A percentile compares a stretch with the other conserved stretches of the same genome.
These are phyloP conservation scores for Percopsis omiscomaycus DNA, from an alignment of 2,797 vertebrate species.

Conservation along the genomic window DNA sequence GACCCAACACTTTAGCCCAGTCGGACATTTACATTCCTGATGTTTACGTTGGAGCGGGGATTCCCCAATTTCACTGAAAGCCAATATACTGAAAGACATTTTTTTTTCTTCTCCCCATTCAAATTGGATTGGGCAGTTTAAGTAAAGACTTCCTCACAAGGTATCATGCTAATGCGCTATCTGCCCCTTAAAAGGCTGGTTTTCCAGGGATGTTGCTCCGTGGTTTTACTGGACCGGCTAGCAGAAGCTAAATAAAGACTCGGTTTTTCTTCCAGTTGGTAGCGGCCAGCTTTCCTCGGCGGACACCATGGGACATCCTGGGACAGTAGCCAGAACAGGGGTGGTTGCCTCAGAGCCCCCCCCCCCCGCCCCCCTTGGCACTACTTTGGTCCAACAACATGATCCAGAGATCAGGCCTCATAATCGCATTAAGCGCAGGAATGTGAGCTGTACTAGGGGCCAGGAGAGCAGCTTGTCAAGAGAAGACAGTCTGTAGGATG, in stretches of 20 bases:
- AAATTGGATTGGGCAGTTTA: too few relatives aligned
- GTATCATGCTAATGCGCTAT: slow-evolving; percentile 8
- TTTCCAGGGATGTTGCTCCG: background rate
- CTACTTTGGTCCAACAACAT: slow-evolving; percentile 50
- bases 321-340: slow-evolving; percentile 46
- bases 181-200: slow-evolving; percentile 1
- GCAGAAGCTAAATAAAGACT: slow-evolving; percentile 32
- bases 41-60: slow-evolving; percentile 4
- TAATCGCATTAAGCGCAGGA: slow-evolving; percentile 69
- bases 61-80: background rate
- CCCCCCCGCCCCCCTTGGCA: slow-evolving; percentile 29
- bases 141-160: slow-evolving; percentile 24
- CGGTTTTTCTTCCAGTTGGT: slow-evolving; percentile 3
- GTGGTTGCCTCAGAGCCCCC: slow-evolving; percentile 5
- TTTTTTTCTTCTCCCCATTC: background rate
- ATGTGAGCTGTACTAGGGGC: slow-evolving; percentile 51
- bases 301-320: slow-evolving; percentile 36
- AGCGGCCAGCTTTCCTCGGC: slow-evolving; percentile 36
- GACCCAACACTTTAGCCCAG: slow-evolving; percentile 11
- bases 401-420: slow-evolving; percentile 50
- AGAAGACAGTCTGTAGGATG: slow-evolving; percentile 17
- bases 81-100: background rate
- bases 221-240: slow-evolving; percentile 7
- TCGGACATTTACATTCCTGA: slow-evolving; percentile 13
- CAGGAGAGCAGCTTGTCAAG: slow-evolving; percentile 41